phyloP scores from a whole-genome alignment of 2,797 vertebrate genomes.

The Dipus sagitta region DNA sequence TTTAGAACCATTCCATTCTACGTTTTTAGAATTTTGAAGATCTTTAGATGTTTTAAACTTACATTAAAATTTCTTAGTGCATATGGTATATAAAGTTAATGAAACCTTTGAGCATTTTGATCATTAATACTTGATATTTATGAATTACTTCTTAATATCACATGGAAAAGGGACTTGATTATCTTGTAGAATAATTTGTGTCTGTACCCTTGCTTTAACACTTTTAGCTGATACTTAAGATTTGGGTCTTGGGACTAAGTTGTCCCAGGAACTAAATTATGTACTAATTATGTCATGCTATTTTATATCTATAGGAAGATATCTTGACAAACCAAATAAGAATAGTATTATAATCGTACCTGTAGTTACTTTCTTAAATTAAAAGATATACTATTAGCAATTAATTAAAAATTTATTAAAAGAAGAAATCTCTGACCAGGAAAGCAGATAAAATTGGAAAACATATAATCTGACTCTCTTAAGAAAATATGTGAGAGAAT shows the following conservation, averaged over 20 bases:
- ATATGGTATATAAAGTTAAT: neutral
- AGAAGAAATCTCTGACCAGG: neutral
- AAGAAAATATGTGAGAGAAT: neutral
- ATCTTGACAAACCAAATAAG: neutral
- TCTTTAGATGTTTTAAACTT: slow-evolving; percentile 11
- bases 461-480: neutral
- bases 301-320: neutral
- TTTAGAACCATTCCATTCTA: neutral
- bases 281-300: neutral
- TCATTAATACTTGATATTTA: neutral
- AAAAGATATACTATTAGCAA: neutral
- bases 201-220: neutral
- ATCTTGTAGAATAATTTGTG: slow-evolving; percentile 1
- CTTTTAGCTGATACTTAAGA: neutral
- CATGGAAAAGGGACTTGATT: neutral
- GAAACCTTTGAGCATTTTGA: neutral
- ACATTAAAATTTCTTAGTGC: neutral
- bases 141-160: neutral
- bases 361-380: slow-evolving; percentile 7
- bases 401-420: neutral
- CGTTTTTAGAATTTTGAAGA: slow-evolving; percentile 2
- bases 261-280: neutral
- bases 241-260: neutral
- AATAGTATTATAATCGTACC: neutral
- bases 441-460: neutral